These are phyloP conservation scores for Phorcus lineatus DNA, from an alignment of 2,888 invertebrate species.

Conservation along the genomic window DNA sequence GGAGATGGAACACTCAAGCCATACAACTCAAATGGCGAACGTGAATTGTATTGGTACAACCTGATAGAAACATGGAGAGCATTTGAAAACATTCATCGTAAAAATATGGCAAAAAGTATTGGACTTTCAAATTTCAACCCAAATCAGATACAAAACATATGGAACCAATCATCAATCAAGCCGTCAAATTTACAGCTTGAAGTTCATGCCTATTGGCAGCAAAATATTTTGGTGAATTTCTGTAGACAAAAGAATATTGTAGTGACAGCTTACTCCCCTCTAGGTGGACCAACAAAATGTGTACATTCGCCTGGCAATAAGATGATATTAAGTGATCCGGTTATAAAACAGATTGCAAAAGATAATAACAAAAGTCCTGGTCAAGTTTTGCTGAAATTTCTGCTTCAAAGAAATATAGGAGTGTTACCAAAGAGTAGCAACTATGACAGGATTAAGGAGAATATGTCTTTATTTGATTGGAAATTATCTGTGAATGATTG, in stretches of 20 bases:
- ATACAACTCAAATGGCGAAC: constrained; percentile 35
- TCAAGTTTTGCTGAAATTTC: constrained; percentile 60
- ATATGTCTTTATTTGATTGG: constrained; percentile 55
- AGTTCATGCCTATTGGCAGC: constrained; percentile 62
- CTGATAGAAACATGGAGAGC: constrained; percentile 55
- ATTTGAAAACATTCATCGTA: constrained; percentile 49
- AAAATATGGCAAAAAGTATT: constrained; percentile 49
- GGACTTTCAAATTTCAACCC: constrained; percentile 65
- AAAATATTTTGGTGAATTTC: constrained; percentile 47
- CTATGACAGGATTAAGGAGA: constrained; percentile 54
- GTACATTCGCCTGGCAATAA: constrained; percentile 29
- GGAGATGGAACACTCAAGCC: constrained; percentile 48
- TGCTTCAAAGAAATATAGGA: constrained; percentile 52
- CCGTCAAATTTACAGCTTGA: constrained; percentile 64
- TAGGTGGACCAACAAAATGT: constrained; percentile 50
- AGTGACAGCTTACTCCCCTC: constrained; percentile 57
- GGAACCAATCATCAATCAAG: constrained; percentile 42
- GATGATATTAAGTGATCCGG: constrained; percentile 43
- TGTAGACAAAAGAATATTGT: constrained; percentile 50
- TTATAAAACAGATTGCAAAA: constrained; percentile 47
- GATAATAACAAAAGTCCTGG: constrained; percentile 54
- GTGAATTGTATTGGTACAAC: constrained; percentile 47
- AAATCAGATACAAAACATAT: constrained; percentile 52
- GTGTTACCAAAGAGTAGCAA: constrained; percentile 61
- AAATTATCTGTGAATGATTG: constrained; percentile 47